Evolutionary conservation across 2,113 vertebrate genomes (phyloP).

Genomic region (Grallaria varia): DNA sequence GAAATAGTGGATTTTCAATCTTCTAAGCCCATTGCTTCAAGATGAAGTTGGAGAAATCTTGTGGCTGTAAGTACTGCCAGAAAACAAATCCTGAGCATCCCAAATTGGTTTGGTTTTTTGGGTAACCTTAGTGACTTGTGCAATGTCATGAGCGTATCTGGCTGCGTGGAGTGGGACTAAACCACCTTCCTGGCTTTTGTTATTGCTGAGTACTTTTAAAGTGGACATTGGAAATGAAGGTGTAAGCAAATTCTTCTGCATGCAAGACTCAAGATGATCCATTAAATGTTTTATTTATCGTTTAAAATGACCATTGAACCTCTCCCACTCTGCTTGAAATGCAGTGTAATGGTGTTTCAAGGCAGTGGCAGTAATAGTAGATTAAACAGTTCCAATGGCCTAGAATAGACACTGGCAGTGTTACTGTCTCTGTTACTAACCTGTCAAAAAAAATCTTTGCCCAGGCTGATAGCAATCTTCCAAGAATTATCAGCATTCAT

Average conservation of each 20-base stretch:
- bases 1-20: constrained; percentile 1
- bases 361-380: neutral
- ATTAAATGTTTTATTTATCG: neutral
- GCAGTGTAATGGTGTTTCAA: neutral
- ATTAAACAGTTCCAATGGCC: neutral
- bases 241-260: neutral
- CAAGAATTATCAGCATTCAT: neutral
- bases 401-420: neutral
- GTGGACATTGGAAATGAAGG: neutral
- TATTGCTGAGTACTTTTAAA: neutral
- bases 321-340: neutral
- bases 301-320: neutral
- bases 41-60: neutral
- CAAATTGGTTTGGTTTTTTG: neutral
- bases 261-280: neutral
- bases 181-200: neutral
- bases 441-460: neutral
- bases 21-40: neutral
- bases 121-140: neutral
- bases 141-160: neutral
- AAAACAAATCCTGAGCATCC: neutral
- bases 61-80: neutral
- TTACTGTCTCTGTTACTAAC: neutral
- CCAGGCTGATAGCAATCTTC: neutral
- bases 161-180: neutral